A percentile compares a stretch with the other conserved stretches of the same genome.
Evolutionary conservation across 2,888 invertebrate genomes (phyloP).

Genomic region (Periphyllus acericola): DNA sequence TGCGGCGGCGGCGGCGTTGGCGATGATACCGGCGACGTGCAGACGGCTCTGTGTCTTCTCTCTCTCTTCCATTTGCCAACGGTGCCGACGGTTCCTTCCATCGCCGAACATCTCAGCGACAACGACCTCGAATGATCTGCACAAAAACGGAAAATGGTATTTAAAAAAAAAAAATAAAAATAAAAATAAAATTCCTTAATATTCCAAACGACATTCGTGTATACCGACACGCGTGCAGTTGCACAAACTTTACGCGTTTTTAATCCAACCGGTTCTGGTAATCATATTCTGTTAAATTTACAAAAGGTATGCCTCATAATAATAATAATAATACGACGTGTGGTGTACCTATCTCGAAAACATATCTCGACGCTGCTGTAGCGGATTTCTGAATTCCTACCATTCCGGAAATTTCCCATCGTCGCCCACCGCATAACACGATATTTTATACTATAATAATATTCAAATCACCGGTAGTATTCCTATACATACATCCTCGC

Average conservation of each 20-base stretch:
- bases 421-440: background rate
- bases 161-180: background rate
- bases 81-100: slow-evolving; percentile 62
- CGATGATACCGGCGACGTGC: slow-evolving; percentile 64
- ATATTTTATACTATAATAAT: background rate
- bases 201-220: background rate
- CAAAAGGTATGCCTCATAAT: background rate
- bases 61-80: slow-evolving; percentile 65
- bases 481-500: background rate
- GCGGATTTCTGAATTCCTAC: slow-evolving; percentile 6
- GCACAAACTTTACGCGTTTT: slow-evolving; percentile 24
- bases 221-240: background rate
- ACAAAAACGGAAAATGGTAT: slow-evolving; percentile 62
- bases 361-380: background rate
- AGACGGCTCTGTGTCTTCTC: slow-evolving; percentile 63
- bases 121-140: slow-evolving; percentile 66
- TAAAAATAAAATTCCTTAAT: background rate
- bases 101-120: slow-evolving; percentile 64
- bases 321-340: background rate
- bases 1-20: slow-evolving; percentile 15
- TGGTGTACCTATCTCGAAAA: slow-evolving; percentile 3
- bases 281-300: background rate
- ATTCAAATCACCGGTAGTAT: background rate
- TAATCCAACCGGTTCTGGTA: slow-evolving; percentile 44
- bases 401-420: background rate